Percentiles rank a stretch among this genome's conserved stretches.
Conservation (phyloP, 2,113 vertebrate genomes). For the Triplophysa tibetana region DNA sequence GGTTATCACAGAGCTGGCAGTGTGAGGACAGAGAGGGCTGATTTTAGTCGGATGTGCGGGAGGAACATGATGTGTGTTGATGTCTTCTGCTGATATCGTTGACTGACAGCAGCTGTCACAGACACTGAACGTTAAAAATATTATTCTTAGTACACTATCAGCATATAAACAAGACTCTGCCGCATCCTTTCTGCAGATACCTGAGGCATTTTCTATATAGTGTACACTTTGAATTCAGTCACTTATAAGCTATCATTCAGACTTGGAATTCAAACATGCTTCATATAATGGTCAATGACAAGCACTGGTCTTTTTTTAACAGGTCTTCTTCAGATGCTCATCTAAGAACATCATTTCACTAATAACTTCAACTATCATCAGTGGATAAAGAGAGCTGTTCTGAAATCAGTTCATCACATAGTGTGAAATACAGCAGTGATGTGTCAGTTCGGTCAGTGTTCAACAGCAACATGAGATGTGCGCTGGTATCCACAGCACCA, state of each 20-base stretch:
- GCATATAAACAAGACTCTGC: neutral
- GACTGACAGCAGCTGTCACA: slow-evolving; percentile 8
- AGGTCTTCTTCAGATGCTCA: too few species aligned
- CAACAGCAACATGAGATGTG: slow-evolving; percentile 34
- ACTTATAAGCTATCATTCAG: too few species aligned
- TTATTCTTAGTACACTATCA: neutral
- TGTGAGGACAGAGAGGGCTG: neutral
- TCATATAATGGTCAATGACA: too few species aligned
- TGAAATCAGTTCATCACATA: neutral
- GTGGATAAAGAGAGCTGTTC: neutral
- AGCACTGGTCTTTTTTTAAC: too few species aligned
- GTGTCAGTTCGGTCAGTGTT: slow-evolving; percentile 54
- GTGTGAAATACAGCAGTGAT: slow-evolving; percentile 54
- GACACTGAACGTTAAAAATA: slow-evolving; percentile 4
- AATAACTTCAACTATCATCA: too few species aligned
- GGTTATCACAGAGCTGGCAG: slow-evolving; percentile 24
- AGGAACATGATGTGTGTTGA: slow-evolving; percentile 17
- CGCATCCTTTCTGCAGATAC: neutral
- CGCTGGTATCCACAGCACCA: slow-evolving; percentile 10
- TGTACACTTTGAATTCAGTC: too few species aligned
- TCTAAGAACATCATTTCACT: too few species aligned
- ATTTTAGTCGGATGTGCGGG: slow-evolving; percentile 6
- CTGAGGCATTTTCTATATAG: neutral
- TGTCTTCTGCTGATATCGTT: slow-evolving; percentile 9
- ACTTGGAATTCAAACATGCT: too few species aligned